A percentile compares a stretch with the other conserved stretches of the same genome.
Evolutionary conservation across 2,113 vertebrate genomes (phyloP).

Genomic region (Parotia lawesii): DNA sequence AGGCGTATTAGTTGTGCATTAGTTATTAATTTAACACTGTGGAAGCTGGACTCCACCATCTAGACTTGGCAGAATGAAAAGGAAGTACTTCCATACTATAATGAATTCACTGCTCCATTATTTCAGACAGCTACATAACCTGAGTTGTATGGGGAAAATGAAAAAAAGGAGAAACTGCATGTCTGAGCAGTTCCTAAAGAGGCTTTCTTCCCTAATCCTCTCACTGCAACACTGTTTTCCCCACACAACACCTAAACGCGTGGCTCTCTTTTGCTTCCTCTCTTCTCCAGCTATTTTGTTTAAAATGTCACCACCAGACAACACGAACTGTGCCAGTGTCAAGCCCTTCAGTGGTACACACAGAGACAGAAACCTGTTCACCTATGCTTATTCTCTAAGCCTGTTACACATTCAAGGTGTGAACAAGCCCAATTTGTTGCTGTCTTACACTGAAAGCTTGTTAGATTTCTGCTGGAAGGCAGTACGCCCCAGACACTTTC

Average conservation of each 20-base stretch:
- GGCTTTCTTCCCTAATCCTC: background rate
- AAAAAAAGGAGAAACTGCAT: background rate
- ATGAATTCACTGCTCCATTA: background rate
- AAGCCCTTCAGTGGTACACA: background rate
- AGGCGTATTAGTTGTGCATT: background rate
- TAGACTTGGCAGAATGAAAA: background rate
- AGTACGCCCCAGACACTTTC: background rate
- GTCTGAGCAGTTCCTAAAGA: background rate
- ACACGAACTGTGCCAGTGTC: background rate
- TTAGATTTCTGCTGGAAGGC: background rate
- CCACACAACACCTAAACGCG: fast-evolving
- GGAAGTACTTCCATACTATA: background rate
- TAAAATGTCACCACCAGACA: background rate
- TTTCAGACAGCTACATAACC: background rate
- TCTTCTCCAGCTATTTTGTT: background rate
- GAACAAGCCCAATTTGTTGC: background rate
- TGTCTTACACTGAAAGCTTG: background rate
- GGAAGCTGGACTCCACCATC: background rate
- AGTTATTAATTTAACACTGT: background rate
- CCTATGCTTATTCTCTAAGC: background rate
- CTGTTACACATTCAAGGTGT: background rate
- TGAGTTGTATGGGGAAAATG: background rate
- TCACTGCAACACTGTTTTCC: background rate
- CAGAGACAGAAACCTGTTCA: background rate
- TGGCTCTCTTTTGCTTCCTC: background rate